These are phyloP conservation scores for Epistrophe eligans DNA, from an alignment of 2,888 invertebrate species.

Conservation along the genomic window DNA sequence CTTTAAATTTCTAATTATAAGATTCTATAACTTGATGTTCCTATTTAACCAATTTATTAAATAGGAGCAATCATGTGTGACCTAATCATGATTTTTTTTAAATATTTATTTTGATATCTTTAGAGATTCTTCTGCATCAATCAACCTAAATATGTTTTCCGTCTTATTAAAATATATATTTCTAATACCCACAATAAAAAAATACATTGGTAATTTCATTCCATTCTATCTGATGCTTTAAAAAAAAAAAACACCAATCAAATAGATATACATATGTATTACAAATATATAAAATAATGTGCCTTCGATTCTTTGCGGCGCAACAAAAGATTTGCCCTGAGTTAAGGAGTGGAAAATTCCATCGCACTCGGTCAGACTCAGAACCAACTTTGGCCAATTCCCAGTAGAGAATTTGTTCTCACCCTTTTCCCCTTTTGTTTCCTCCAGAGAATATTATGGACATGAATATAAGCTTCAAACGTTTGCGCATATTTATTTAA, in stretches of 20 bases:
- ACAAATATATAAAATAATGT: not conserved
- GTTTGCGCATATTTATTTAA: conserved; percentile 23
- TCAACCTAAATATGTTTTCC: not conserved
- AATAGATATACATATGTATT: not conserved
- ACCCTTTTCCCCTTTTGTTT: not conserved
- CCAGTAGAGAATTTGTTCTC: not conserved
- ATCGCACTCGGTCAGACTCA: conserved; percentile 12
- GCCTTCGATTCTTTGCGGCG: conserved; percentile 35
- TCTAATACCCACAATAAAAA: not conserved
- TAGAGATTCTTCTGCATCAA: not conserved
- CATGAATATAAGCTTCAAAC: not conserved
- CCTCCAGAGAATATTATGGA: not conserved
- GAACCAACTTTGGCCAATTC: conserved; percentile 27
- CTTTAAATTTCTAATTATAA: too few relatives aligned
- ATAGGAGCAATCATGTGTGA: too few relatives aligned
- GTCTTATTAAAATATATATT: not conserved
- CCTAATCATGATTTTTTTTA: not conserved
- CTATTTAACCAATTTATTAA: too few relatives aligned
- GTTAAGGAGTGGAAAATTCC: conserved; percentile 60
- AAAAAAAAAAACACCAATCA: conserved; percentile 9
- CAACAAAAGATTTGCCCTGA: conserved; percentile 35
- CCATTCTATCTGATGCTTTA: not conserved
- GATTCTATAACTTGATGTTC: too few relatives aligned
- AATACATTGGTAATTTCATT: conserved; percentile 3
- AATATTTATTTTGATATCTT: not conserved